Base-by-base conservation (phyloP, 2,113 vertebrate species). In the Mustela lutreola region DNA sequence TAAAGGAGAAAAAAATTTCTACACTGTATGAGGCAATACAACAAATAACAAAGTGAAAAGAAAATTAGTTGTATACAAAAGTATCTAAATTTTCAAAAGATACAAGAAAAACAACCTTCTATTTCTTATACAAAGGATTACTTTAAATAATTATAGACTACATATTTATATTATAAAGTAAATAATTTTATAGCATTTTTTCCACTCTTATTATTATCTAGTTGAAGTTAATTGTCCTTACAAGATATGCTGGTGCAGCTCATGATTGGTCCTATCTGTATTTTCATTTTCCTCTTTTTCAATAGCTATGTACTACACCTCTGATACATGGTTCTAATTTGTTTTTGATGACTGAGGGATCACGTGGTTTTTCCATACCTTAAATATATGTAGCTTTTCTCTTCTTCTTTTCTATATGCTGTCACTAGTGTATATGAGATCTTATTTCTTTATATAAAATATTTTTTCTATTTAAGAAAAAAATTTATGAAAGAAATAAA, bases 1-100 rank as follows among this genome's bases (percentile, higher is more conserved):
- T 88, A 31, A 96, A 95, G 78, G 78, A 45, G 28, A 36, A 91
- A 31, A 91, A 89, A 28, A 79, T 33, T 79, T 73, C 31, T 79
- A 89, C 16, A 75, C 3, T 75, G 7, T 75, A 56, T 56, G n/a
- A 67, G 45, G 12, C 33, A 94, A 63, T 50, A 86, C 42, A 83
- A 89, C 48, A 93, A 89, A 75, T 67, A 91, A 88, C 42, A 92
- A 78, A 89, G 15, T 28, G 14, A 81, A 83, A 65, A 73, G 5
- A 63, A 84, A 96, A 84, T 82, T 48, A 92, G 11, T 73, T 70
- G 22, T 10, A 78, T 28, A 67, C 4, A 85, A 85, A 92, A 26
- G 12, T 22, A 73, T 50, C 31, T 83, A 93, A 63, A 70, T 65
- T 70, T 94, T 62, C 36, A 85, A 85, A 92, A 4, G 22, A 12